Evolutionary conservation across 2,113 vertebrate genomes (phyloP), one percentile per base, ranked within the genome.

Genomic region (Nicator chloris): DNA sequence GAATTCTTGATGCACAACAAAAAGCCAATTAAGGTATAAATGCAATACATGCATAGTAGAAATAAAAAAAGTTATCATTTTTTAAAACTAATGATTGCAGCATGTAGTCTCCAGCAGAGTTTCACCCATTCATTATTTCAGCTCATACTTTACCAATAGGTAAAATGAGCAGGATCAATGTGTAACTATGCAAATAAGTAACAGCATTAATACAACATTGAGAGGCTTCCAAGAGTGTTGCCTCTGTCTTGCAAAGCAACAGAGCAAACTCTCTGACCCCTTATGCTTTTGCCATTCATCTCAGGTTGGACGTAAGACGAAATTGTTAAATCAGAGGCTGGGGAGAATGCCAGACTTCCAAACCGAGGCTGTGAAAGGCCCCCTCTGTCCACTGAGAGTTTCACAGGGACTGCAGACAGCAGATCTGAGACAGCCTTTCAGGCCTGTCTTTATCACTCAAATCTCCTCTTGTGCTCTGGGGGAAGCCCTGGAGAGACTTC

Each of bases 271-370:
- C 59, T 57, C 88, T 54, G 64, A 63, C 39, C 60, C 42, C 86
- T 93, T 77, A 31, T 47, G 82, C 72, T 90, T 96, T 96, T 1
- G 56, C 80, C 83, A 82, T 88, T 90, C 91, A 75, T 66, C 72
- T 75, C 53, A 54, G 33, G n/a, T 23, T 81, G 86, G 83, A 94
- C 47, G 7, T 76, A 85, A 91, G 83, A 75, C 0, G 35, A 83
- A 95, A 95, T 92, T 91, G 91, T 92, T 95, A 66, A 88, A 82
- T 82, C 83, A 64, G 95, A 92, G 69, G 60, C 94, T 86, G 88
- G 68, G 83, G 94, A 92, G 49, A 17, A 63, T 8, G 72, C 86
- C 95, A 95, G 88, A 82, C 88, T 94, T 60, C 76, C 47, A 39
- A 83, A 72, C 21, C 35, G 4, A 2, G 77, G 49, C 83, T 88